Evolutionary conservation across 2,888 invertebrate genomes (phyloP), one percentile per base, ranked within the genome.

Genomic region (Gonocerus acuteangulatus): DNA sequence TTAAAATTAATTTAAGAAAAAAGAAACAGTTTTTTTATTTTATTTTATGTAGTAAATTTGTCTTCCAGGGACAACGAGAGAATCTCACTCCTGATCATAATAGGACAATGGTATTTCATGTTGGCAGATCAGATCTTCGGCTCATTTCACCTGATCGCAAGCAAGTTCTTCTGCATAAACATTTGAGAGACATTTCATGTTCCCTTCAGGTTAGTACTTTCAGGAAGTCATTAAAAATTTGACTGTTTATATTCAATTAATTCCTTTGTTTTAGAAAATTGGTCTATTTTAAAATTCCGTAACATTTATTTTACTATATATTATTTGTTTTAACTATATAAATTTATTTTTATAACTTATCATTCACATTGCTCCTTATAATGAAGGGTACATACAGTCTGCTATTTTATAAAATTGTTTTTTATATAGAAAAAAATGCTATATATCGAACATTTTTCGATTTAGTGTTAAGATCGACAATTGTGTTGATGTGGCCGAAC

Each of bases 81-180:
- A 42, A 59, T 34, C 16, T 60, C n/a, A 51, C 45, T 19, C 62
- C 56, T 32, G 65, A 58, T 48, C 88, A 88, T 70, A 94, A 94
- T 75, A 81, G 94, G 48, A 95, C 94, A 0, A 95, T 96, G 95
- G 82, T 96, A 39, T 86, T 95, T 71, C 86, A 86, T 78, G 89
- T 96, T 6, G 94, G 92, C 4, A 80, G 88, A 48, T 82, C 84
- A 21, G 94, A 95, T 73, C 78, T 96, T 11, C 82, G 92, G 48
- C 80, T 96, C 3, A 94, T 96, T 67, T 94, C 93, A 70, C 92
- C 94, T 0, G 95, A 95, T 72, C 82, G 91, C 62, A 96, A 96
- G 71, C 87, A 89, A 70, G 86, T 92, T 11, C 78, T 95, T 6
- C 80, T 95, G 6, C 89, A 92, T 70, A 87, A 93, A 67, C 86